Percentiles rank a stretch among this genome's conserved stretches.
Evolutionary conservation across 2,113 vertebrate genomes (phyloP).

Genomic region (Alectura lathami): DNA sequence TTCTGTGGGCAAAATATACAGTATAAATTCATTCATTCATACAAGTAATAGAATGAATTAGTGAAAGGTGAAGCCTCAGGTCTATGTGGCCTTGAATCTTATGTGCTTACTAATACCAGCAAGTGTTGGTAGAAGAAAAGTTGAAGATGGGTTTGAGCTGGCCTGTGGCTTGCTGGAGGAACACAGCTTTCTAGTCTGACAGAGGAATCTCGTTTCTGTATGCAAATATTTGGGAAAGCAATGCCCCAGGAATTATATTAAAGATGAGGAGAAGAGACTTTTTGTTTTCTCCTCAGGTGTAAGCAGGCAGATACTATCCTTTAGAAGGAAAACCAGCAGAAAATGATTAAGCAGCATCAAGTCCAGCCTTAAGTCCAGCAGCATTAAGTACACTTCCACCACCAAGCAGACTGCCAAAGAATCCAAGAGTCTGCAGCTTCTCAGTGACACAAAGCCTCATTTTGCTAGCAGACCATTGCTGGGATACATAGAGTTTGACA

Average conservation of each 20-base stretch:
- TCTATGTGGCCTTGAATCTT: accelerated
- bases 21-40: background rate
- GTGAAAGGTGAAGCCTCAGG: background rate
- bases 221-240: background rate
- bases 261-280: background rate
- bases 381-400: background rate
- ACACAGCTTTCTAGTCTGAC: background rate
- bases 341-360: background rate
- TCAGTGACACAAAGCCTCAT: background rate
- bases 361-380: background rate
- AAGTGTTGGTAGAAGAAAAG: background rate
- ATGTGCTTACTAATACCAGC: background rate
- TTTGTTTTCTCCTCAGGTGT: background rate
- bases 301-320: background rate
- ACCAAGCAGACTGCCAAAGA: background rate
- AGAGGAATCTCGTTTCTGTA: background rate
- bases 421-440: too few species aligned
- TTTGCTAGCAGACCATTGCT: background rate
- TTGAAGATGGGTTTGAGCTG: background rate
- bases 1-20: background rate
- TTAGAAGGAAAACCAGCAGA: background rate
- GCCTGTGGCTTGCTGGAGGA: background rate
- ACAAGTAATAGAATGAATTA: too few species aligned
- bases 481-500: background rate
- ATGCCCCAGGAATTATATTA: background rate